These are phyloP conservation scores for Bos indicus DNA, from an alignment of 2,113 vertebrate species.

Conservation along the genomic window DNA sequence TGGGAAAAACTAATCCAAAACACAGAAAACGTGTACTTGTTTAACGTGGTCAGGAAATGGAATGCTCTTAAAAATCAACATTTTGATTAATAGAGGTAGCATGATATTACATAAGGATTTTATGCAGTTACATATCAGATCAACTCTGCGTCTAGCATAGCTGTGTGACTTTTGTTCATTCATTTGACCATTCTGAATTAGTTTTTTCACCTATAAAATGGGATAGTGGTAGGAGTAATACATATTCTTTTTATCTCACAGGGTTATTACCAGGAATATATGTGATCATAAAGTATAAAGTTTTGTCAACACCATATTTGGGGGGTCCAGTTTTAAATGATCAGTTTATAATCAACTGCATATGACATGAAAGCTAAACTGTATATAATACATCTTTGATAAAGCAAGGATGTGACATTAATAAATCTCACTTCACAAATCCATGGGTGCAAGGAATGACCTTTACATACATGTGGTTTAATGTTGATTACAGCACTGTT, in stretches of 20 bases:
- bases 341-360: neutral
- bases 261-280: neutral
- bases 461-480: neutral
- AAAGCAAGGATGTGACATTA: neutral
- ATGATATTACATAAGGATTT: neutral
- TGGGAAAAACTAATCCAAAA: slow-evolving; percentile 33
- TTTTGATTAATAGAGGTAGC: slow-evolving; percentile 6
- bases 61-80: slow-evolving; percentile 16
- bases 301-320: neutral
- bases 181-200: neutral
- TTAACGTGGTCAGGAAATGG: neutral
- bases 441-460: neutral
- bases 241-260: neutral
- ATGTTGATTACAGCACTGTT: neutral
- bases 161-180: neutral
- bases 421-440: neutral
- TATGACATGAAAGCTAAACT: neutral
- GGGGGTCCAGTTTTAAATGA: neutral
- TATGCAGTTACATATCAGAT: neutral
- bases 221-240: neutral
- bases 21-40: neutral
- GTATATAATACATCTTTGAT: neutral
- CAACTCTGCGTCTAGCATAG: neutral
- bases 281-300: neutral
- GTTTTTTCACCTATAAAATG: slow-evolving; percentile 1